A percentile compares a stretch with the other conserved stretches of the same genome.
Evolutionary conservation across 2,888 invertebrate species (phyloP).

Genomic region (Iselma pallidipennis): DNA sequence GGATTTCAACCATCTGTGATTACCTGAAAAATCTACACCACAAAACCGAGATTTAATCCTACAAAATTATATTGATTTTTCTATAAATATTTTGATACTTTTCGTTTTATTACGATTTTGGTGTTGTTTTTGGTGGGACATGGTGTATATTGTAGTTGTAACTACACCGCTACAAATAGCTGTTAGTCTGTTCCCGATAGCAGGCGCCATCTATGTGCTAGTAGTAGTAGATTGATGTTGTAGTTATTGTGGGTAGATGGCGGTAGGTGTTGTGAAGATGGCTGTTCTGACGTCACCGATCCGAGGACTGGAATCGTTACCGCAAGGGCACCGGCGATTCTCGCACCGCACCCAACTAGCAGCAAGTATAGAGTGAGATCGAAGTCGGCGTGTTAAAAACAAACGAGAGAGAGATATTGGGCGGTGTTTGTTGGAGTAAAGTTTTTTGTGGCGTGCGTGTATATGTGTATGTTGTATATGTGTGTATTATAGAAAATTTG

Average conservation of each 20-base stretch:
- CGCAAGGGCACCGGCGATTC: constrained; percentile 51
- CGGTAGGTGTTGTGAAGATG: constrained; percentile 33
- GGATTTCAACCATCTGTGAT: background rate
- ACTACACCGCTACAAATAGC: no score
- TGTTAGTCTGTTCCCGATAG: background rate
- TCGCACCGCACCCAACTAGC: constrained; percentile 47
- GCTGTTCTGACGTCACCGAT: constrained; percentile 50
- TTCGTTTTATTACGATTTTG: no score
- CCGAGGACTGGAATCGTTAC: constrained; percentile 49
- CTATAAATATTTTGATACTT: no score
- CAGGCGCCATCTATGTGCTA: background rate
- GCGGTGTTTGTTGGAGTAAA: constrained; percentile 39
- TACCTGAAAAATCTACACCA: background rate
- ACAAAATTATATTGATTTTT: no score
- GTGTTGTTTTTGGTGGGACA: background rate
- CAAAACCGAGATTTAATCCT: no score
- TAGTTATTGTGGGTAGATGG: constrained; percentile 25
- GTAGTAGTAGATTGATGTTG: background rate
- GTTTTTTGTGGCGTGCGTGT: constrained; percentile 44
- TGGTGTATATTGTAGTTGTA: background rate
- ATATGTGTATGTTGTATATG: constrained; percentile 43
- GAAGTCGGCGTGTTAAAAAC: constrained; percentile 35
- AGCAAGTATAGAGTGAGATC: constrained; percentile 31
- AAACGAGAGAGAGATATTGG: no score
- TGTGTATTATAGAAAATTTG: constrained; percentile 40